Evolutionary conservation across 2,113 vertebrate species (phyloP), one percentile per base, ranked within the genome.

Genomic region (Eulemur macaco): DNA sequence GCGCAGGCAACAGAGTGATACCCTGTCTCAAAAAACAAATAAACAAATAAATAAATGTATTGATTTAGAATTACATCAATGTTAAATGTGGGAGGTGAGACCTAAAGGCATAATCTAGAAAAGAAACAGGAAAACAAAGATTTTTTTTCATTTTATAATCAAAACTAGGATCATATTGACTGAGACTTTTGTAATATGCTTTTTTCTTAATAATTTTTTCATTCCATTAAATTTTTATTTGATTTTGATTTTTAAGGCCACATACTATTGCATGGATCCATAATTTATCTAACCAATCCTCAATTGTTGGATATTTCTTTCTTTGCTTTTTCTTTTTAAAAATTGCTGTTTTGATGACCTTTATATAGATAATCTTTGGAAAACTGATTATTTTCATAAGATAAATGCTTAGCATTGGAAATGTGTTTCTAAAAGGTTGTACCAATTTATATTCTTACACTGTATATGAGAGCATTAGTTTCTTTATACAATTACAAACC

Each of bases 241-340:
- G 42, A n/a, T 71, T 86, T 15, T n/a, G 2, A 4, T 80, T 93
- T 78, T 91, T 80, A 52, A 63, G n/a, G 50, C 87, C 23, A 78
- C 42, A 45, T n/a, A 23, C 31, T 42, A 52, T 54, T 73, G 39
- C 15, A n/a, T 64, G 54, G 15, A 13, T 73, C 45, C 9, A n/a
- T 91, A 73, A 74, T 54, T 23, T 86, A 54, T 42, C 18, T 6
- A 56, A 56, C 54, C 6, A 71, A 11, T 45, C 15, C 45, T 71
- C 94, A 60, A 11, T n/a, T 73, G n/a, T 86, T 81, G 45, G 29
- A 27, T 27, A 34, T 87, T 76, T 77, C 15, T 25, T 66, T 76
- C 68, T 78, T 85, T 90, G 58, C 64, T 81, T 87, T 81, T 27
- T 71, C 76, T 39, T 92, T 88, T 39, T 76, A 92, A 39, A 92